phyloP scores from a whole-genome alignment of 2,113 vertebrate species.

The Malurus melanocephalus region DNA sequence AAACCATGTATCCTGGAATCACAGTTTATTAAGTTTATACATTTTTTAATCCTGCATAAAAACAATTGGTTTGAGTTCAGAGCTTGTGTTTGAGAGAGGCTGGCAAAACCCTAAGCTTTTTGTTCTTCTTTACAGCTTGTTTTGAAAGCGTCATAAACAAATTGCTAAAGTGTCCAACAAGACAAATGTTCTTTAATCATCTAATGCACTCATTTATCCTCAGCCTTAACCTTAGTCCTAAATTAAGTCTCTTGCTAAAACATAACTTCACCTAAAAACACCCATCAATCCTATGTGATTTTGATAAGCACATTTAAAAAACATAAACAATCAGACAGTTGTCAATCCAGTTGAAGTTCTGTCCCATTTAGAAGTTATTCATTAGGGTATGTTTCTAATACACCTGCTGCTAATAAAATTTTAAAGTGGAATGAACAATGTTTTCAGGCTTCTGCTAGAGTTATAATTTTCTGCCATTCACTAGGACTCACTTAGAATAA shows the following conservation, averaged over 20 bases:
- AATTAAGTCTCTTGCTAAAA: conserved; percentile 83
- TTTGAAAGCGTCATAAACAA: conserved; percentile 83
- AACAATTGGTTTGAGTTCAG: conserved; percentile 49
- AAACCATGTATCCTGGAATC: conserved; percentile 20
- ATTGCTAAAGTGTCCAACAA: conserved; percentile 76
- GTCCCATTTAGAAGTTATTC: conserved; percentile 68
- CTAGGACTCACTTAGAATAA: conserved; percentile 11
- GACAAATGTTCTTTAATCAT: conserved; percentile 92
- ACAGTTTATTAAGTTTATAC: conserved; percentile 17
- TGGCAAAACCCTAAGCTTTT: conserved; percentile 59
- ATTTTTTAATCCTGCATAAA: conserved; percentile 49
- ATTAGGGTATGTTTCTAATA: conserved; percentile 50
- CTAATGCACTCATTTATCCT: conserved; percentile 89
- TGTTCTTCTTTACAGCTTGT: conserved; percentile 63
- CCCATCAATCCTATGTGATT: conserved; percentile 81
- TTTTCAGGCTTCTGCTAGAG: conserved; percentile 28
- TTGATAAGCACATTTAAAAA: conserved; percentile 78
- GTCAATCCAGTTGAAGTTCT: conserved; percentile 72
- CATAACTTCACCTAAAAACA: conserved; percentile 82
- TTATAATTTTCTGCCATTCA: conserved; percentile 20
- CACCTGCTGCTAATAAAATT: conserved; percentile 47
- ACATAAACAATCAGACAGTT: conserved; percentile 76
- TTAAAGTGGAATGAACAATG: conserved; percentile 43
- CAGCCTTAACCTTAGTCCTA: conserved; percentile 82
- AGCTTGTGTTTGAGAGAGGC: conserved; percentile 36